Conservation (phyloP, 2,888 invertebrate genomes). For the Polydrusus pterygomalis region DNA sequence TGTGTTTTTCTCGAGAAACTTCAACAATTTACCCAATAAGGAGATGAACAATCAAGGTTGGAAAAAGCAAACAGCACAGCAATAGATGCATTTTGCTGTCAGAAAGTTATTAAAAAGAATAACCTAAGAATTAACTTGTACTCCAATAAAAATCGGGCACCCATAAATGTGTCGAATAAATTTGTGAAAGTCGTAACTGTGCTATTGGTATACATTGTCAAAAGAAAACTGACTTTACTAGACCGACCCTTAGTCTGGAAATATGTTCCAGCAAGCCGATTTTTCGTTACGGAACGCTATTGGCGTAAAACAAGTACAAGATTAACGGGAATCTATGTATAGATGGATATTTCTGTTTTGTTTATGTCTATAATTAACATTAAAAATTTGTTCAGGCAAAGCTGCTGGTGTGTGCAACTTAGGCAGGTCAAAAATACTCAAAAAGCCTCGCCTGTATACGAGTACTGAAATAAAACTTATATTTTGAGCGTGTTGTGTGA, state of each 20-base stretch:
- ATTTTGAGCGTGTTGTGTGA: conserved; percentile 73
- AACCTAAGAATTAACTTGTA: no score
- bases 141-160: no score
- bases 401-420: conserved; percentile 70
- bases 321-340: conserved; percentile 71
- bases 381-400: conserved; percentile 72
- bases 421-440: conserved; percentile 75
- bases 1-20: no score
- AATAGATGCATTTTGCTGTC: no score
- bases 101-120: no score
- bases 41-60: no score
- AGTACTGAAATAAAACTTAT: conserved; percentile 74
- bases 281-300: conserved; percentile 16
- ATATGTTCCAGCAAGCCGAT: not conserved
- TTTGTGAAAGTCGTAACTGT: no score
- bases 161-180: no score
- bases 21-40: no score
- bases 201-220: not conserved
- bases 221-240: not conserved
- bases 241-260: conserved; percentile 8
- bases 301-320: conserved; percentile 59
- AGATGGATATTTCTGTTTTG: conserved; percentile 73
- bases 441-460: conserved; percentile 72
- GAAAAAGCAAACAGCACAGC: no score
- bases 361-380: conserved; percentile 75